A percentile compares a stretch with the other conserved stretches of the same genome.
Conservation (phyloP, 2,888 invertebrate genomes). For the Hybos culiciformis region DNA sequence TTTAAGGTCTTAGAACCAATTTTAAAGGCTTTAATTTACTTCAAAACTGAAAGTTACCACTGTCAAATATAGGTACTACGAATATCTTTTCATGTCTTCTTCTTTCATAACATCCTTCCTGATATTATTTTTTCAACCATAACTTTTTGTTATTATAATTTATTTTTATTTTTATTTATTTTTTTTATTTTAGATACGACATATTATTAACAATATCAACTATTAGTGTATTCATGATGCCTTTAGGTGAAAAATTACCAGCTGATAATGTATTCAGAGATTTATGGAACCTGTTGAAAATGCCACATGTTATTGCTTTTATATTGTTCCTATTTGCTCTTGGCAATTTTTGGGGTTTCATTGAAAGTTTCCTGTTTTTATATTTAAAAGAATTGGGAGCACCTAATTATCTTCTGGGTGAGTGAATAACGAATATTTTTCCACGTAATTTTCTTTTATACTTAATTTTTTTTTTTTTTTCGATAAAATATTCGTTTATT, state of each 20-base stretch:
- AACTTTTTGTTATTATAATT: too few species aligned
- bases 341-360: slow-evolving; percentile 80
- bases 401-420: slow-evolving; percentile 67
- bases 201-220: slow-evolving; percentile 57
- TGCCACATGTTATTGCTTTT: slow-evolving; percentile 67
- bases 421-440: slow-evolving; percentile 20
- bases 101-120: too few species aligned
- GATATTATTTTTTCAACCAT: too few species aligned
- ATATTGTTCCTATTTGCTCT: slow-evolving; percentile 67
- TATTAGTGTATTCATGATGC: slow-evolving; percentile 61
- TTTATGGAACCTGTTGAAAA: slow-evolving; percentile 57
- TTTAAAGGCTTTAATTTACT: too few species aligned
- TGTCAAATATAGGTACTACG: too few species aligned
- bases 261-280: slow-evolving; percentile 65
- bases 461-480: too few species aligned
- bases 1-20: too few species aligned
- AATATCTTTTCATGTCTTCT: too few species aligned
- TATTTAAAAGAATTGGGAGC: slow-evolving; percentile 74
- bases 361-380: slow-evolving; percentile 76
- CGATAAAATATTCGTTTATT: too few species aligned
- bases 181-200: too few species aligned
- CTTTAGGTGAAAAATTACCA: slow-evolving; percentile 61
- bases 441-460: background rate
- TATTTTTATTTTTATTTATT: too few species aligned
- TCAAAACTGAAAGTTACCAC: too few species aligned